Base-by-base conservation (phyloP, 2,888 invertebrate species). In the Hemithea aestivaria region DNA sequence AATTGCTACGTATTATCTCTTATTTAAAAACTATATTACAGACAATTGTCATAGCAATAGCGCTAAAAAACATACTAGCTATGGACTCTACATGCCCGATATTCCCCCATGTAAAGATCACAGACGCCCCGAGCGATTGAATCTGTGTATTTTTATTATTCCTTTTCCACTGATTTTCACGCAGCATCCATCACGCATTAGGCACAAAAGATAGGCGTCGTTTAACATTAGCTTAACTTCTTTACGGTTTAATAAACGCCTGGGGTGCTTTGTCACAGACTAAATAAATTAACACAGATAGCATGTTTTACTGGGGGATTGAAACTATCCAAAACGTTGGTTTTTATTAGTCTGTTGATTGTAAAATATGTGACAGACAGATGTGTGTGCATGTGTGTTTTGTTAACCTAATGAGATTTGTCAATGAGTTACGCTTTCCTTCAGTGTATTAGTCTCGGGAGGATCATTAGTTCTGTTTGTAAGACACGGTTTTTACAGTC, bases 201-300 rank as follows among this genome's bases (percentile, higher is more conserved):
- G 67, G 68, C 70, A 83, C 84, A 85, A 85, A 83, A 80, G 85
- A 82, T 82, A 76, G 77, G 81, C 83, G 78, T 81, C 83, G 72
- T 77, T 82, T 80, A 78, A 81, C 82, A 83, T 84, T 83, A 80
- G 77, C 76, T 81, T 83, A 83, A 85, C 84, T 85, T 84, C 83
- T 83, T 84, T 82, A 85, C 84, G 85, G 71, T 85, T 85, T 85
- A 73, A 85, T 84, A 74, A 63, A 66, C 62, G 63, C 66, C 66
- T 66, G 67, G 74, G 74, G 77, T 36, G 41, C 33, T 33, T 29
- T 51, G 50, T 63, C 66, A 70, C 62, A 71, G 70, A 45, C 56
- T 66, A 73, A 66, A 70, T 67, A 71, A 73, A 68, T 67, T 68
- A 56, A 64, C 58, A 62, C 49, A 45, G 33, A 53, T 56, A 58